Percentiles rank a stretch among this genome's conserved stretches.
These are phyloP conservation scores for Dasypolia templi DNA, from an alignment of 2,888 invertebrate genomes.

Conservation along the genomic window DNA sequence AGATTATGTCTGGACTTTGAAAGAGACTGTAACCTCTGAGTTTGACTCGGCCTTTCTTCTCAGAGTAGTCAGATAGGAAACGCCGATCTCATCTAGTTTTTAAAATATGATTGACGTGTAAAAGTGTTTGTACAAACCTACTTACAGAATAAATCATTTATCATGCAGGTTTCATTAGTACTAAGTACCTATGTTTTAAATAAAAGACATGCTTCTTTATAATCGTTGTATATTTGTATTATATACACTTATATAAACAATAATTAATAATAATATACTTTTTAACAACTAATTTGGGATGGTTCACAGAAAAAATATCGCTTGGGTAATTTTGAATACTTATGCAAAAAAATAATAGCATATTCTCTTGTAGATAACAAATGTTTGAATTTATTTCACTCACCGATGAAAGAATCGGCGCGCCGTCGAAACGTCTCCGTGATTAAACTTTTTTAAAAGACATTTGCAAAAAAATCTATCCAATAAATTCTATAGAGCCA, in stretches of 20 bases:
- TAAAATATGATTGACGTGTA: too few relatives aligned
- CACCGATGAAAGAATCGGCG: too few relatives aligned
- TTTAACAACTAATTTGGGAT: conserved; percentile 67
- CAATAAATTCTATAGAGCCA: too few relatives aligned
- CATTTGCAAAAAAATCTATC: neutral
- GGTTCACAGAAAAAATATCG: conserved; percentile 54
- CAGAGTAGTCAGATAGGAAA: too few relatives aligned
- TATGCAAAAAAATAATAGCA: neutral
- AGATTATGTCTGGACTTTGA: too few relatives aligned
- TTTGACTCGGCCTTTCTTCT: too few relatives aligned
- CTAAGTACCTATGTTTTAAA: neutral
- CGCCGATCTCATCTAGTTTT: too few relatives aligned
- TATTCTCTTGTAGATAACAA: conserved; percentile 20
- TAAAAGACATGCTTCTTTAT: conserved; percentile 37
- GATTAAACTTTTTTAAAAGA: too few relatives aligned
- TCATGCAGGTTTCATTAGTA: neutral
- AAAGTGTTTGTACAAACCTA: too few relatives aligned
- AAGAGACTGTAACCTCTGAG: too few relatives aligned
- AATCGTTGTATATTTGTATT: conserved; percentile 81
- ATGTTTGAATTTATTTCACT: neutral
- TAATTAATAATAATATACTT: conserved; percentile 56
- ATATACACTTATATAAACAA: conserved; percentile 66
- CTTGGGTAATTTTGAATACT: conserved; percentile 8
- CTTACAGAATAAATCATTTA: too few relatives aligned
- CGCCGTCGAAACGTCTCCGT: neutral